Evolutionary conservation across 2,797 vertebrate genomes (phyloP).

Genomic region (Pitangus sulphuratus): DNA sequence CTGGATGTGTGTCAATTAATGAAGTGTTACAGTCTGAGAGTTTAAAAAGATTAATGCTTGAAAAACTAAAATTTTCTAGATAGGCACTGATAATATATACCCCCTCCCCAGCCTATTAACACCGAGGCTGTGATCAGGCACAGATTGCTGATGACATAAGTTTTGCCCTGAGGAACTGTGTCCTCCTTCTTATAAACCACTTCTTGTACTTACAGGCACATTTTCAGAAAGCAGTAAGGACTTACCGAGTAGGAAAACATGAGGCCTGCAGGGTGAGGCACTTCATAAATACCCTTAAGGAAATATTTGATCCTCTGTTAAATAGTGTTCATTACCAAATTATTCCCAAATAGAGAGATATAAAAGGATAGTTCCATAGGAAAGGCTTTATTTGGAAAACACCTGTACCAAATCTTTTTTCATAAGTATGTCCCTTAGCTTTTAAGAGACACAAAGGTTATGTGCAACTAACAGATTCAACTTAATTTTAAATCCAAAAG

Average conservation of each 20-base stretch:
- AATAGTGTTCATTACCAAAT: not conserved
- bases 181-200: not conserved
- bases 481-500: not conserved
- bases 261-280: not conserved
- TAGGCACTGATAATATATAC: rapidly evolving
- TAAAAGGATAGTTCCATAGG: not conserved
- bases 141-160: not conserved
- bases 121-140: not conserved
- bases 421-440: not conserved
- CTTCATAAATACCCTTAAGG: not conserved
- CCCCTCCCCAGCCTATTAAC: not conserved
- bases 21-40: not conserved
- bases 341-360: not conserved
- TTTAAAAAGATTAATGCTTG: not conserved
- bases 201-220: not conserved
- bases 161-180: not conserved
- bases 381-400: not conserved
- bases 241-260: not conserved
- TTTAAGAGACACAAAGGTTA: not conserved
- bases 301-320: not conserved
- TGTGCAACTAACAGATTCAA: not conserved
- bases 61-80: not conserved
- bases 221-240: not conserved
- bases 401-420: not conserved
- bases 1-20: not conserved